Percentiles rank a stretch among this genome's conserved stretches.
phyloP scores from a whole-genome alignment of 2,797 vertebrate species.

The Myotis vivesi region DNA sequence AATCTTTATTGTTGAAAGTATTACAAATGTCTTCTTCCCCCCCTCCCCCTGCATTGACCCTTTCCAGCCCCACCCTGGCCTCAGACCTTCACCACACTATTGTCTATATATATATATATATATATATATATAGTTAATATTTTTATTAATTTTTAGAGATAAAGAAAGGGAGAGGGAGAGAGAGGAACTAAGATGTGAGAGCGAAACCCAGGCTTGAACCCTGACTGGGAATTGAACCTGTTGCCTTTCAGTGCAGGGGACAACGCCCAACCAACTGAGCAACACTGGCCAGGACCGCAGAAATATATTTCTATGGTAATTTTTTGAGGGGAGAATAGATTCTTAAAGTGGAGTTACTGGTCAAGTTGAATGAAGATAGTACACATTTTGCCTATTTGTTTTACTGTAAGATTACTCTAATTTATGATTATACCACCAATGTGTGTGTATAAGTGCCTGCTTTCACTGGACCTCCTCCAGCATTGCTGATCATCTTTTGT shows the following conservation, averaged over 20 bases:
- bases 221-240: neutral
- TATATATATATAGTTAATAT: neutral
- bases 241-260: neutral
- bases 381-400: neutral
- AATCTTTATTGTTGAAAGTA: no score
- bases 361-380: neutral
- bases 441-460: neutral
- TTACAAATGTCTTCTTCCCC: no score
- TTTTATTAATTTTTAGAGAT: neutral
- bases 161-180: neutral
- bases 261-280: neutral
- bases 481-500: neutral
- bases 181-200: neutral
- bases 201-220: neutral
- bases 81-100: no score
- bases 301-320: neutral
- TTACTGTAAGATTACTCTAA: neutral
- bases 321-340: neutral
- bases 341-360: neutral
- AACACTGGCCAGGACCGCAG: neutral
- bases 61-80: no score
- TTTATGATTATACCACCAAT: neutral
- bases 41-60: no score
- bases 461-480: neutral
- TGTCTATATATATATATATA: no score